Conservation (phyloP, 2,888 invertebrate species). For the Heliconius ismenius region DNA sequence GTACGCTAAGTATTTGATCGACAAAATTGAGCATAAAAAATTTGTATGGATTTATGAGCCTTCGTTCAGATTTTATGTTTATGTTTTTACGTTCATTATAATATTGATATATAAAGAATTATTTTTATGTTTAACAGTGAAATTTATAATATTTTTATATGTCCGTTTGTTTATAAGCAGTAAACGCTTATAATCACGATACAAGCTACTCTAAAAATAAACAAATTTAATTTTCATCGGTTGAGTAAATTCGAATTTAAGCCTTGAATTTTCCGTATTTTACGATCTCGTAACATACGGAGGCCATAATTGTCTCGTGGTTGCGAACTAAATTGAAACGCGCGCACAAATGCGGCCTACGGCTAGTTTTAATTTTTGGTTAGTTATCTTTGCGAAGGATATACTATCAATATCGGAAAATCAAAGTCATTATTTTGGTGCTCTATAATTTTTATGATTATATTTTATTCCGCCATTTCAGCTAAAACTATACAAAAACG, state of each 20-base stretch:
- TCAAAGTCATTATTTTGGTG: not conserved
- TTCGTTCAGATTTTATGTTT: slow-evolving; percentile 10
- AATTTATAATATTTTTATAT: not conserved
- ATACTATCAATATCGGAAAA: not conserved
- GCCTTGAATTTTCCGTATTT: slow-evolving; percentile 15
- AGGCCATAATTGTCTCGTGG: slow-evolving; percentile 18
- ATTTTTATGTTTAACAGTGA: not conserved
- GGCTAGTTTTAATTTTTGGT: slow-evolving; percentile 17
- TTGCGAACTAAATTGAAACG: slow-evolving; percentile 18
- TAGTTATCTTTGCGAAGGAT: slow-evolving; percentile 9
- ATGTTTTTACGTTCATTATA: not conserved
- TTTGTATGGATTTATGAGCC: slow-evolving; percentile 11
- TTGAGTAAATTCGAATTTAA: slow-evolving; percentile 18
- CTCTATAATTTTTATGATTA: no score
- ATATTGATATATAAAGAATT: not conserved
- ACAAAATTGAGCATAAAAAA: slow-evolving; percentile 21
- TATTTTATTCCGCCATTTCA: no score
- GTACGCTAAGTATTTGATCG: slow-evolving; percentile 23
- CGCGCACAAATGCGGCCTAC: slow-evolving; percentile 19
- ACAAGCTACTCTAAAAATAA: not conserved
- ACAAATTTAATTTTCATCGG: not conserved
- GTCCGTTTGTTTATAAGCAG: not conserved
- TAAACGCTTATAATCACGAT: not conserved
- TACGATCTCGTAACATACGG: slow-evolving; percentile 18
- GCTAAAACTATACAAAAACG: not conserved